Percentiles rank a stretch among this genome's conserved stretches.
Conservation (phyloP, 2,797 vertebrate genomes). For the Sebastes vulpes region DNA sequence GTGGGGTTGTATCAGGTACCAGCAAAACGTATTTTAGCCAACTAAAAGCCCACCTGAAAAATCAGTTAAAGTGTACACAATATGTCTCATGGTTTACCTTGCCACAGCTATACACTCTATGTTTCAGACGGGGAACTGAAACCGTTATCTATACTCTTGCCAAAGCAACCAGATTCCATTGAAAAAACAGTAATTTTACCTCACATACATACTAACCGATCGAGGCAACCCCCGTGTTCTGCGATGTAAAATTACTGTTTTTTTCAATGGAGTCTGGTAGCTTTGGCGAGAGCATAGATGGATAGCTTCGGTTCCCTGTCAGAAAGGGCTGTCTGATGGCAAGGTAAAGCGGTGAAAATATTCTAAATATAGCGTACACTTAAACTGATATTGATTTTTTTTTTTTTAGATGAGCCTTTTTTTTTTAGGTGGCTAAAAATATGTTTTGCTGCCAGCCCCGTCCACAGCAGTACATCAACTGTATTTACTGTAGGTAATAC, state of each 20-base stretch:
- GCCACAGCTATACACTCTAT: neutral
- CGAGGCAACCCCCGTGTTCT: too few relatives aligned
- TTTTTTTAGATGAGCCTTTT: neutral
- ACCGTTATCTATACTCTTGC: neutral
- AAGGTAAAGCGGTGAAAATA: neutral
- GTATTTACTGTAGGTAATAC: neutral
- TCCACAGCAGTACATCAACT: neutral
- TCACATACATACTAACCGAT: neutral
- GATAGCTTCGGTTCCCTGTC: neutral
- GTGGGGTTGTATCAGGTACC: neutral
- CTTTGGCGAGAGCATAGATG: too few relatives aligned
- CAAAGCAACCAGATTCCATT: neutral
- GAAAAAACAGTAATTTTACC: neutral
- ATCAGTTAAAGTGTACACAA: neutral
- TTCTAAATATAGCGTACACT: neutral
- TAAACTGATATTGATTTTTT: neutral
- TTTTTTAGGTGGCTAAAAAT: neutral
- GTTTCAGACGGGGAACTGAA: neutral
- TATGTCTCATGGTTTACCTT: neutral
- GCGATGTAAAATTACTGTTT: too few relatives aligned
- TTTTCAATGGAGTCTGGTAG: too few relatives aligned
- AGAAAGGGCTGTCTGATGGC: too few relatives aligned
- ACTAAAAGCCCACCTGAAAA: neutral
- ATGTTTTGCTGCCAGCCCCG: neutral
- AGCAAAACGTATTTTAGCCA: neutral